These are phyloP conservation scores for Lamellibrachia luymesi DNA, from an alignment of 1,140 invertebrate genomes.

Conservation along the genomic window DNA sequence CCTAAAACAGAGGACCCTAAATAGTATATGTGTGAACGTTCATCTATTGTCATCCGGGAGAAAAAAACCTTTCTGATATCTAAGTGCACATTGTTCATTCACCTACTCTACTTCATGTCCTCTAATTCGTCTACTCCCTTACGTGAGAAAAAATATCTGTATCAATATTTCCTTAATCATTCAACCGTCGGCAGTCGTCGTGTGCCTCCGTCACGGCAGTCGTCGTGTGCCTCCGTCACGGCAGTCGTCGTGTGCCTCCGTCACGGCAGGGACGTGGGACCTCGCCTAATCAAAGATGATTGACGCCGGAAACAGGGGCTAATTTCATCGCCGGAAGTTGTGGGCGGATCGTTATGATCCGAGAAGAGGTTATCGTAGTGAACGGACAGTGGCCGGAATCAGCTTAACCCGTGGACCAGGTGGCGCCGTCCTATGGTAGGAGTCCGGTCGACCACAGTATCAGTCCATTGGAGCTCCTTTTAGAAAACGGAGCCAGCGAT, in stretches of 20 bases:
- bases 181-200: too few relatives aligned
- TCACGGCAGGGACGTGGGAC: not conserved
- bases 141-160: too few relatives aligned
- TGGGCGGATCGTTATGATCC: not conserved
- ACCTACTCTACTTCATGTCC: too few relatives aligned
- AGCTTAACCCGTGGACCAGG: not conserved
- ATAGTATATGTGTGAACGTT: too few relatives aligned
- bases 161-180: not conserved
- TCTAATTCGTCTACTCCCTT: too few relatives aligned
- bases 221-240: too few relatives aligned
- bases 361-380: not conserved
- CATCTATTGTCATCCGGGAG: too few relatives aligned
- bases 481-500: not conserved
- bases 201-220: too few relatives aligned
- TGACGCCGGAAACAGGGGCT: not conserved
- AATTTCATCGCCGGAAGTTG: not conserved
- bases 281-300: not conserved
- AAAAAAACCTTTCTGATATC: too few relatives aligned
- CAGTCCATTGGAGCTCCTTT: not conserved
- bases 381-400: not conserved
- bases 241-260: not conserved
- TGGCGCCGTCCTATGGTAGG: not conserved
- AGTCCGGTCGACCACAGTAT: not conserved
- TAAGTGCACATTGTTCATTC: too few relatives aligned
- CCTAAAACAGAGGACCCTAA: too few relatives aligned